These are phyloP conservation scores for Australoheros scitulus DNA, from an alignment of 2,113 vertebrate genomes.

Conservation along the genomic window DNA sequence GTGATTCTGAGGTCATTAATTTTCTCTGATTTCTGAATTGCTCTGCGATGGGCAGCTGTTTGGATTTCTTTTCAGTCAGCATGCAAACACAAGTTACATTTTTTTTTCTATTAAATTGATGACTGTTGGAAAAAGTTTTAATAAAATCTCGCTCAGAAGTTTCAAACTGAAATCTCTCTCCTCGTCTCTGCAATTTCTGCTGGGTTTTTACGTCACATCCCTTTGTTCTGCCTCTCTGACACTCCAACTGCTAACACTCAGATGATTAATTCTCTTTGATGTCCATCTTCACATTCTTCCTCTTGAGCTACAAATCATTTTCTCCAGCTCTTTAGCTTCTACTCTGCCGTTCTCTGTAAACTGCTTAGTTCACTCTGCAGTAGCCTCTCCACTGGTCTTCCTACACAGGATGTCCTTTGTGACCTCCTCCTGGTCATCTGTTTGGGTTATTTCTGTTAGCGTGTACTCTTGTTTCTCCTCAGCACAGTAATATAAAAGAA, in stretches of 20 bases:
- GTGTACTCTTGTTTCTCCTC: not conserved
- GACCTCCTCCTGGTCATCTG: not conserved
- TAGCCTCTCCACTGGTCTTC: not conserved
- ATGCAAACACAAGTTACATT: not conserved
- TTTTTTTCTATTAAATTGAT: not conserved
- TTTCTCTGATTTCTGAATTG: not conserved
- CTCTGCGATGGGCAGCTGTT: conserved; percentile 3
- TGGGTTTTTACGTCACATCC: not conserved
- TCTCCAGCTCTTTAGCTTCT: not conserved
- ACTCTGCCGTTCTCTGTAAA: conserved; percentile 8
- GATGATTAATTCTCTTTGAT: conserved; percentile 64
- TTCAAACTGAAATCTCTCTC: not conserved
- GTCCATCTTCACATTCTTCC: conserved; percentile 32
- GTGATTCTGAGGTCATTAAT: not conserved
- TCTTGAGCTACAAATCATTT: conserved; percentile 45
- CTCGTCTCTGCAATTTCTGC: not conserved
- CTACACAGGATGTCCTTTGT: not conserved
- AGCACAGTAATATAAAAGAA: not conserved
- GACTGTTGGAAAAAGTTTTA: not conserved
- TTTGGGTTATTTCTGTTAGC: conserved; percentile 22
- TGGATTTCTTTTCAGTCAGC: not conserved
- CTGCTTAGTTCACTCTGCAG: not conserved
- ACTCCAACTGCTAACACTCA: conserved; percentile 24
- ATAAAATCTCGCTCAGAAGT: not conserved
- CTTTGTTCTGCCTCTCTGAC: conserved; percentile 43